Conservation (phyloP, 2,888 invertebrate genomes). For the Callinectes sapidus region DNA sequence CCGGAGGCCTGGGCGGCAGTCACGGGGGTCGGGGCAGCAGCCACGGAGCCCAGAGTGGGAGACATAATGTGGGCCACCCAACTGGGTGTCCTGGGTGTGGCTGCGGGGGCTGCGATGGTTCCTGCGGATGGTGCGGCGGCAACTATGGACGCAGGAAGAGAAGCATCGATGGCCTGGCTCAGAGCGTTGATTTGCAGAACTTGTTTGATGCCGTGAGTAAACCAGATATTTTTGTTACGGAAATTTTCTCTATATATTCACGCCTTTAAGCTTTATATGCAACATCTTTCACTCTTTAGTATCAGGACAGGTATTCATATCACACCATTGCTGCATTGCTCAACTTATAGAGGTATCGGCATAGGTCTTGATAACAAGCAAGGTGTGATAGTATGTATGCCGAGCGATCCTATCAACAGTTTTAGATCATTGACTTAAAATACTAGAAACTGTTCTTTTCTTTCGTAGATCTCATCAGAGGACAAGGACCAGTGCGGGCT, state of each 20-base stretch:
- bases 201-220: slow-evolving; percentile 34
- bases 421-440: no score
- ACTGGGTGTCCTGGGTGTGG: slow-evolving; percentile 42
- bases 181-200: neutral
- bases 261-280: no score
- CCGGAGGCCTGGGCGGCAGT: neutral
- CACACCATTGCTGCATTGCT: no score
- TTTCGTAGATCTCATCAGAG: slow-evolving; percentile 39
- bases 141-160: slow-evolving; percentile 51
- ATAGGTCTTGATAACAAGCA: neutral
- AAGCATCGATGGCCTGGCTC: slow-evolving; percentile 20
- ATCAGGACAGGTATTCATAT: no score
- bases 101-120: slow-evolving; percentile 52
- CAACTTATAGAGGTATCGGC: neutral
- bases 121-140: slow-evolving; percentile 61
- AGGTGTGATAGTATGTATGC: neutral
- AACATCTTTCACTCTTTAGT: no score
- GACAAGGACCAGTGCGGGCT: slow-evolving; percentile 66
- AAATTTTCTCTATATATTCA: neutral
- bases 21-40: neutral
- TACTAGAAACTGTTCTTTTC: neutral
- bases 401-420: neutral
- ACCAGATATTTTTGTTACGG: neutral
- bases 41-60: neutral
- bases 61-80: neutral